Evolutionary conservation across 2,888 invertebrate species (phyloP).

Genomic region (Lepidocyrtoides sp.): DNA sequence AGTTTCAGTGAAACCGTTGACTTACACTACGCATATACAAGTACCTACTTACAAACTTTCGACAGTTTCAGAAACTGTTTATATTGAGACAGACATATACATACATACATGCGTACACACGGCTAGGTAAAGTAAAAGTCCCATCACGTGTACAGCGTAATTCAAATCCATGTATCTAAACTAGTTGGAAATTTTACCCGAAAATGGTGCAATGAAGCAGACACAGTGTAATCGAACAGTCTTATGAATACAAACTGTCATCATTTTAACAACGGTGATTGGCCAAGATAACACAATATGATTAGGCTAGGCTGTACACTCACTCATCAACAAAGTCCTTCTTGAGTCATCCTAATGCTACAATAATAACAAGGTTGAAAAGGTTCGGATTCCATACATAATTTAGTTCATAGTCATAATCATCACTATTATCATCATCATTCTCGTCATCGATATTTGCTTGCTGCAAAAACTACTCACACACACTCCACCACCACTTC

Average conservation of each 20-base stretch:
- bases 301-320: not conserved
- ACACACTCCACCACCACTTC: conserved; percentile 6
- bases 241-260: not conserved
- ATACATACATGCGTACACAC: too few species aligned
- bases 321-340: too few species aligned
- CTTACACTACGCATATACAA: too few species aligned
- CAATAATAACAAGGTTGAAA: conserved; percentile 58
- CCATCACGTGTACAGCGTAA: not conserved
- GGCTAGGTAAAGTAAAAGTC: not conserved
- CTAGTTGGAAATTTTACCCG: too few species aligned
- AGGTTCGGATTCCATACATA: conserved; percentile 68
- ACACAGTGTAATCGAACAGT: conserved; percentile 27
- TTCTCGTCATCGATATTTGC: not conserved
- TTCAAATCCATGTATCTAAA: not conserved
- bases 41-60: too few species aligned
- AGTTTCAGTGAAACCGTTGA: too few species aligned
- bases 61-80: too few species aligned
- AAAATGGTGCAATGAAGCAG: not conserved
- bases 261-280: not conserved
- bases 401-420: conserved; percentile 53
- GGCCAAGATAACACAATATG: conserved; percentile 44
- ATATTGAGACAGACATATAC: not conserved
- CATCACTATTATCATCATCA: not conserved
- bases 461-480: not conserved
- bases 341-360: conserved; percentile 19